Base-by-base conservation (phyloP, 2,888 invertebrate genomes). In the Epinotia demarniana region DNA sequence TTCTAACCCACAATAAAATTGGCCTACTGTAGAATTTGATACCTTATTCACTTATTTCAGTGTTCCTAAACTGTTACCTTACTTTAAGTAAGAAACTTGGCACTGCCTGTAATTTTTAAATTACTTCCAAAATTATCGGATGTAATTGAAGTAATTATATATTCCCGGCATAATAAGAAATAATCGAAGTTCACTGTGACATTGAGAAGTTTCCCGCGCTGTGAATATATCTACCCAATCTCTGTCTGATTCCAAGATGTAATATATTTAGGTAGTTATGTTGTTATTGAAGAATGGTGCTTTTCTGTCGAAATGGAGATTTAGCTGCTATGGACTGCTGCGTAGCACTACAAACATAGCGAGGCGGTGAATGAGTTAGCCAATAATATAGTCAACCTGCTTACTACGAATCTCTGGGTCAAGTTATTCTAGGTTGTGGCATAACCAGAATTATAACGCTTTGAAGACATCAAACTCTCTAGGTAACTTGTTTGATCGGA, bases 41-140 rank as follows among this genome's bases (percentile, higher is more conserved):
- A 3, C 1, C 11, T n/a, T 13, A 6, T 13, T 2, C n/a, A 4
- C n/a, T 13, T 67, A 67, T 61, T 55, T 43, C 53, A 18, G 55
- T 73, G 23, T 67, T 19, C 58, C 60, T 39, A 60, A 73, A 72
- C 57, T 33, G 62, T 53, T 46, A 43, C 68, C 61, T 73, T 68
- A 62, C 62, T 62, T 63, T 62, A 58, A 57, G 27, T 12, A 67
- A 46, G 46, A 27, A 63, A 69, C 62, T 62, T 57, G 16, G 43
- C 3, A 12, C n/a, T 19, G 16, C 18, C 18, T 6, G 49, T 27
- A 16, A 49, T 60, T 53, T 27, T 63, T 64, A 12, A 73, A 39
- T 64, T 61, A 49, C 43, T 39, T 61, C 4, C 23, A 3, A 16
- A 53, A 55, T 27, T 62, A 61, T 73, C 61, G 27, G 43, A 73